These are phyloP conservation scores for Mimachlamys varia DNA, from an alignment of 2,888 invertebrate species.

Conservation along the genomic window DNA sequence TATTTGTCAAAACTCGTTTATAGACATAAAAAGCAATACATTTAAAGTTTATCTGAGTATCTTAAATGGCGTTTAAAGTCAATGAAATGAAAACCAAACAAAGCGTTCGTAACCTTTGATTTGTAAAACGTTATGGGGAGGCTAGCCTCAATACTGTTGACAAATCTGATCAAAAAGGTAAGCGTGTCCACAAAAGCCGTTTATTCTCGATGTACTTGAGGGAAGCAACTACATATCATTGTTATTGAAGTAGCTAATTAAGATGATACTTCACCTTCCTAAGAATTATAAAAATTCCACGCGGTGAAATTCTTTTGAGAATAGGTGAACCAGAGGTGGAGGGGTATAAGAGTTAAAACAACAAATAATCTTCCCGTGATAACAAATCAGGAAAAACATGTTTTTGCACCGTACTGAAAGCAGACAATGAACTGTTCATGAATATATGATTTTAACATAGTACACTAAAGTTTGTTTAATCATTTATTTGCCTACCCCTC, in stretches of 20 bases:
- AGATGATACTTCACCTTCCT: neutral
- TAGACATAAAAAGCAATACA: constrained; percentile 25
- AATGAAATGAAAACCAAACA: neutral
- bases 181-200: neutral
- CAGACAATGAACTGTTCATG: too few species aligned
- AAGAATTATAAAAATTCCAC: neutral
- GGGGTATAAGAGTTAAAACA: neutral
- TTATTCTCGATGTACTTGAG: neutral
- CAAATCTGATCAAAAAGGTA: constrained; percentile 1
- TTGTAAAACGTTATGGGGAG: neutral
- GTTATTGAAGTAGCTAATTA: constrained; percentile 8
- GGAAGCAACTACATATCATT: neutral
- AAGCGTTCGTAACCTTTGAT: neutral
- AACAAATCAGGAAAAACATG: neutral
- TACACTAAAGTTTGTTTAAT: too few species aligned
- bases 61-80: constrained; percentile 2
- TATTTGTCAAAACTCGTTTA: neutral
- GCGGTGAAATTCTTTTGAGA: neutral
- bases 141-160: neutral
- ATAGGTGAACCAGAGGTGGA: neutral
- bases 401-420: too few species aligned
- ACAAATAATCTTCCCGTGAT: neutral
- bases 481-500: too few species aligned
- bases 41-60: neutral
- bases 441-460: too few species aligned